Evolutionary conservation across 2,113 vertebrate genomes (phyloP).

Genomic region (Corapipo altera): DNA sequence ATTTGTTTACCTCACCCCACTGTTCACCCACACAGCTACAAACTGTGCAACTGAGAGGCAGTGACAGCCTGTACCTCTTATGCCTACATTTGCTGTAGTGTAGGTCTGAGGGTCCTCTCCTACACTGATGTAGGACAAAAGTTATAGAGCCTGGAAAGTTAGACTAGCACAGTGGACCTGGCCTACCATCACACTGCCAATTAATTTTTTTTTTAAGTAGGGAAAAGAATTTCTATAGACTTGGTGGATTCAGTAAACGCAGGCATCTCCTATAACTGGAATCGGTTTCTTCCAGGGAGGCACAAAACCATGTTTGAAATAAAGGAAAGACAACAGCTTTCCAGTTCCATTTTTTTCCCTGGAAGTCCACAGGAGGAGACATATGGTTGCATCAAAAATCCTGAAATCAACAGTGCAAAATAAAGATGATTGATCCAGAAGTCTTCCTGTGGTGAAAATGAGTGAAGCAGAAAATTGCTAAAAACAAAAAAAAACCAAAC

Average conservation of each 20-base stretch:
- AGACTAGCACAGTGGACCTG: neutral
- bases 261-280: neutral
- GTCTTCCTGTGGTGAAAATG: neutral
- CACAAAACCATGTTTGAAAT: neutral
- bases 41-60: neutral
- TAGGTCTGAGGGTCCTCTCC: neutral
- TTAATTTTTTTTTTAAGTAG: neutral
- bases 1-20: neutral
- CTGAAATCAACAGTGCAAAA: neutral
- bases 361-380: neutral
- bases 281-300: neutral
- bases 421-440: neutral
- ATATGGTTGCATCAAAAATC: neutral
- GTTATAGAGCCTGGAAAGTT: neutral
- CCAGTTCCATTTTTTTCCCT: neutral
- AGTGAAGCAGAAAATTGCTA: neutral
- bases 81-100: neutral
- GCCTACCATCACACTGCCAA: neutral
- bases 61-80: neutral
- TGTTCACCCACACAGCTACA: neutral
- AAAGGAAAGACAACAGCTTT: neutral
- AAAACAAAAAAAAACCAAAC: neutral
- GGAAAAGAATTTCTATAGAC: neutral
- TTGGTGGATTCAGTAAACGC: neutral
- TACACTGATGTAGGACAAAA: fast-evolving